A percentile compares a stretch with the other conserved stretches of the same genome.
phyloP scores from a whole-genome alignment of 2,888 invertebrate genomes.

The Ceraclea dissimilis region DNA sequence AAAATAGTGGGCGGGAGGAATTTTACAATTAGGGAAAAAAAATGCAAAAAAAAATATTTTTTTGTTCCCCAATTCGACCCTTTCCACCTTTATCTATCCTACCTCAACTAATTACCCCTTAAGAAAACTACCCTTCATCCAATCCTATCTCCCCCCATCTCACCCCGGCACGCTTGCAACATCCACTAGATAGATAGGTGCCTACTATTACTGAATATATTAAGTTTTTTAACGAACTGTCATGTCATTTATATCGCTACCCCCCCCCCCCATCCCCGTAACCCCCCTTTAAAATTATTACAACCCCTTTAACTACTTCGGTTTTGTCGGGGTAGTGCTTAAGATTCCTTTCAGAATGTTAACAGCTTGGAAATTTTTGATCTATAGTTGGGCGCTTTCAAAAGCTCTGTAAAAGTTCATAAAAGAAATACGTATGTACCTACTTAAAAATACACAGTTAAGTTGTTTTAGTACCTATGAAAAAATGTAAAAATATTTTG shows the following conservation, averaged over 20 bases:
- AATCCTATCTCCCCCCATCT: neutral
- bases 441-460: too few species aligned
- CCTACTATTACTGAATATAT: neutral
- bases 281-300: too few species aligned
- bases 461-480: too few species aligned
- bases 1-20: too few species aligned
- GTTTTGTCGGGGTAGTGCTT: neutral
- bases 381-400: too few species aligned
- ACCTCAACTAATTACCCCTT: conserved; percentile 23
- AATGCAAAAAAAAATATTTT: too few species aligned
- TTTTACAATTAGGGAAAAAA: too few species aligned
- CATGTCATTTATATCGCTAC: neutral
- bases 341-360: conserved; percentile 6
- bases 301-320: neutral
- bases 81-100: conserved; percentile 18
- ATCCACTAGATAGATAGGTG: neutral
- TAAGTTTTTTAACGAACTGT: conserved; percentile 2
- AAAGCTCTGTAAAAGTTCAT: too few species aligned
- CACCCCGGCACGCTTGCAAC: neutral
- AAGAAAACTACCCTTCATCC: conserved; percentile 11
- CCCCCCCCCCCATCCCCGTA: neutral
- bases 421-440: too few species aligned
- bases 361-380: conserved; percentile 3
- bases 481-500: too few species aligned
- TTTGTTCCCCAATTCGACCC: conserved; percentile 12